Conservation (phyloP, 2,113 vertebrate genomes). For the Macrotis lagotis region DNA sequence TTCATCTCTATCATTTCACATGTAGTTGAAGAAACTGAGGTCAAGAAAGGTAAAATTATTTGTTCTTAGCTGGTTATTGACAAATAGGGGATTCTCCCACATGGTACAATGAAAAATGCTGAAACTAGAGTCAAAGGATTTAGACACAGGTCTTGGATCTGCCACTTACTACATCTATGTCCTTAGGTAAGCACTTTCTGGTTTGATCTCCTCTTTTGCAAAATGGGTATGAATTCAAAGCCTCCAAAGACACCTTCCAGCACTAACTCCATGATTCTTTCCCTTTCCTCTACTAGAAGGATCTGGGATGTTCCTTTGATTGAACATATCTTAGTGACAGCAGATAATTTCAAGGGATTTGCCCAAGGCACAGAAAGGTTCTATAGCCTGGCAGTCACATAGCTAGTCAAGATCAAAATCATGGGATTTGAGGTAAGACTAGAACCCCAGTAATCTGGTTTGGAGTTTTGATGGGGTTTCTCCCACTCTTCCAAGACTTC, state of each 20-base stretch:
- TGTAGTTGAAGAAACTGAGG: neutral
- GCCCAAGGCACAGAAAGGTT: neutral
- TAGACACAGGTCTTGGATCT: neutral
- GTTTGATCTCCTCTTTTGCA: neutral
- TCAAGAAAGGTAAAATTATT: neutral
- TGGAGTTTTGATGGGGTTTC: neutral
- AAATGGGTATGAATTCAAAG: constrained; percentile 1
- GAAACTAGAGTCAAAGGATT: neutral
- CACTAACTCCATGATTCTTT: neutral
- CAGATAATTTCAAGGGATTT: neutral
- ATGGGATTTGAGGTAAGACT: neutral
- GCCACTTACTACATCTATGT: neutral
- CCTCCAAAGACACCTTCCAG: neutral
- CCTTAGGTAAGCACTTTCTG: neutral
- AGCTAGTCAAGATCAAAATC: neutral
- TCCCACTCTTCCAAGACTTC: neutral
- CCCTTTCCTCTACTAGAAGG: neutral
- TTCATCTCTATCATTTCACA: neutral
- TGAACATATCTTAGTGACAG: neutral
- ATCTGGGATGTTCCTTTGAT: neutral
- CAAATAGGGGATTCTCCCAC: neutral
- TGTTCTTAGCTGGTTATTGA: neutral
- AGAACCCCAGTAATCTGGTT: neutral
- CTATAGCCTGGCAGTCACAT: neutral
- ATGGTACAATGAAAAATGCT: neutral